Evolutionary conservation across 2,888 invertebrate species (phyloP), one percentile per base, ranked within the genome.

Genomic region (Tribolium freemani): DNA sequence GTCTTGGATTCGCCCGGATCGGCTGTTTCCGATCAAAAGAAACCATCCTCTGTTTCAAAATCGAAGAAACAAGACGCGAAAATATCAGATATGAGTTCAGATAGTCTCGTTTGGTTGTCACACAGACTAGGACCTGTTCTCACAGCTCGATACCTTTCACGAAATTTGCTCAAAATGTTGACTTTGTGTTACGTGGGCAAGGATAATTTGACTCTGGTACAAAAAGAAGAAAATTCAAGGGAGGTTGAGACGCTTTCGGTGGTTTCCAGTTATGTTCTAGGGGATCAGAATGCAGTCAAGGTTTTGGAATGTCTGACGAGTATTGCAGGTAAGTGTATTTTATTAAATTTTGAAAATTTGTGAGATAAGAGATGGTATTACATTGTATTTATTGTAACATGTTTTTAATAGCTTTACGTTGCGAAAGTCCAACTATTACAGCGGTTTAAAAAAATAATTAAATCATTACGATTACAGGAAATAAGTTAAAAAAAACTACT

Each of bases 81-180:
- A 83, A 93, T 94, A 75, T 94, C 95, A 0, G 95, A 96, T 83
- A 94, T 96, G 92, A 94, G 95, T 82, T 91, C 93, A 0, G 96
- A 96, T 82, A 96, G 95, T 81, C 87, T 96, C 0, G 92, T 96
- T 73, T 98, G 98, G 98, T 84, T 99, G 71, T 93, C 97, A 0
- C 96, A 97, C 87, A 91, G 97, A 75, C 87, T 99, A 11, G 99
- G 99, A 0, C 98, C 99, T 0, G 96, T 98, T 54, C 88, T 99
- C 20, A 96, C 97, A 0, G 96, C 98, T 46, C 92, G 95, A 78
- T 94, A 96, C 87, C 89, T 99, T 26, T 95, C 97, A 0, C 90
- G 96, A 72, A 98, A 98, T 88, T 88, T 99, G 76, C 88, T 99
- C 8, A 92, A 97, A 82, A 97, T 99, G 95, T 87, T 99, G 63